These are phyloP conservation scores for Rhombomys opimus DNA, from an alignment of 2,113 vertebrate genomes.

Conservation along the genomic window DNA sequence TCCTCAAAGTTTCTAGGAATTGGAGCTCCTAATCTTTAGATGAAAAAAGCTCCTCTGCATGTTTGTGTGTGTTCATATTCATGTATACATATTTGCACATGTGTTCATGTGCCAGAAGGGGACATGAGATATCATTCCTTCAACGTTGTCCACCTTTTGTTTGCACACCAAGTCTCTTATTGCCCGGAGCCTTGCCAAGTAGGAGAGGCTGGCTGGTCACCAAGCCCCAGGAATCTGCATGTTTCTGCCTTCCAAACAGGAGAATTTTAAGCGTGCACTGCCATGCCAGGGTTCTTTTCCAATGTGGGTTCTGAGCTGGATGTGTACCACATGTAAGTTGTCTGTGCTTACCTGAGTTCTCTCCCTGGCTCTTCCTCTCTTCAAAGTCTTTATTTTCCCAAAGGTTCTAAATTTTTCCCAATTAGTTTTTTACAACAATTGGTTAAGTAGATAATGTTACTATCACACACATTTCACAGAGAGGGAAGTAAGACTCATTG, in stretches of 20 bases:
- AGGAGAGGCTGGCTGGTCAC: too few relatives aligned
- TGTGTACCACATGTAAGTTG: not conserved
- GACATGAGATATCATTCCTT: not conserved
- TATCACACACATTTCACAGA: not conserved
- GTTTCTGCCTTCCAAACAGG: not conserved
- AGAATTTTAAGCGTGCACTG: not conserved
- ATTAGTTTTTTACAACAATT: slow-evolving; percentile 33
- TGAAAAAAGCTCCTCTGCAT: not conserved
- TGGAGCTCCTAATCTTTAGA: not conserved
- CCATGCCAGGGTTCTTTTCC: not conserved
- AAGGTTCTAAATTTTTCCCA: not conserved
- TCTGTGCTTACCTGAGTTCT: not conserved
- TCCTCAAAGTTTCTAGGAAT: slow-evolving; percentile 17
- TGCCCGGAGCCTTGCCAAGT: not conserved
- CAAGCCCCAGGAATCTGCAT: too few relatives aligned
- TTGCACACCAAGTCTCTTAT: too few relatives aligned
- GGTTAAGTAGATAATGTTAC: not conserved
- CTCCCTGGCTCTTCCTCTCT: not conserved
- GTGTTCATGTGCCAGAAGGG: too few relatives aligned
- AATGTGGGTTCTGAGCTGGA: not conserved
- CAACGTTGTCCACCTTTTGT: too few relatives aligned
- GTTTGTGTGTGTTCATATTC: not conserved
- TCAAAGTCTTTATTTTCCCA: slow-evolving; percentile 13
- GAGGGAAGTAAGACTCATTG: not conserved
- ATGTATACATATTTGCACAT: not conserved